These are phyloP conservation scores for Nothoprocta pentlandii DNA, from an alignment of 2,113 vertebrate genomes.

Conservation along the genomic window DNA sequence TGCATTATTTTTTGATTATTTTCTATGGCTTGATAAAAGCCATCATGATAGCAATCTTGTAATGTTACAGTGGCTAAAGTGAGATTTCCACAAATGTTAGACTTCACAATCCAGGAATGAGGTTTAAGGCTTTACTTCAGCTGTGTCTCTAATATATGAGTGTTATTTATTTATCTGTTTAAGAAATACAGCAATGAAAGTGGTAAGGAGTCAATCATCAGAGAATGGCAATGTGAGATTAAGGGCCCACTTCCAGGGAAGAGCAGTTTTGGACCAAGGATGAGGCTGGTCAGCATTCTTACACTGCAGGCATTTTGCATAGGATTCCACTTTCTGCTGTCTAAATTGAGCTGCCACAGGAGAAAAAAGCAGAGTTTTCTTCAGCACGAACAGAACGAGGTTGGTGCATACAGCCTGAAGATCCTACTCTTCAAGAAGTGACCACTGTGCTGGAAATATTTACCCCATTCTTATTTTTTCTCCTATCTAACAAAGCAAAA, in stretches of 20 bases:
- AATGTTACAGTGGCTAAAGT: not conserved
- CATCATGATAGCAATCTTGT: not conserved
- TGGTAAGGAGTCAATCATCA: slow-evolving; percentile 15
- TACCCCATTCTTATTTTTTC: not conserved
- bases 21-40: slow-evolving; percentile 52
- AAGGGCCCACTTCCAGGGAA: not conserved
- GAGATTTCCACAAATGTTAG: slow-evolving; percentile 30
- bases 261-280: not conserved
- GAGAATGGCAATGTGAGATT: not conserved
- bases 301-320: not conserved
- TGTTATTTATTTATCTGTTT: not conserved
- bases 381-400: not conserved
- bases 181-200: slow-evolving; percentile 34
- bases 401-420: not conserved
- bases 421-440: not conserved
- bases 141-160: slow-evolving; percentile 14
- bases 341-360: not conserved
- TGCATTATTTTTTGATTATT: not conserved
- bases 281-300: not conserved
- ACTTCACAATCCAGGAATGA: slow-evolving; percentile 36
- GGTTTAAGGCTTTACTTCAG: slow-evolving; percentile 45
- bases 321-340: not conserved
- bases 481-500: not conserved
- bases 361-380: not conserved
- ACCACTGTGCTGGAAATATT: not conserved